phyloP scores from a whole-genome alignment of 2,113 vertebrate genomes.

The Psophia crepitans region DNA sequence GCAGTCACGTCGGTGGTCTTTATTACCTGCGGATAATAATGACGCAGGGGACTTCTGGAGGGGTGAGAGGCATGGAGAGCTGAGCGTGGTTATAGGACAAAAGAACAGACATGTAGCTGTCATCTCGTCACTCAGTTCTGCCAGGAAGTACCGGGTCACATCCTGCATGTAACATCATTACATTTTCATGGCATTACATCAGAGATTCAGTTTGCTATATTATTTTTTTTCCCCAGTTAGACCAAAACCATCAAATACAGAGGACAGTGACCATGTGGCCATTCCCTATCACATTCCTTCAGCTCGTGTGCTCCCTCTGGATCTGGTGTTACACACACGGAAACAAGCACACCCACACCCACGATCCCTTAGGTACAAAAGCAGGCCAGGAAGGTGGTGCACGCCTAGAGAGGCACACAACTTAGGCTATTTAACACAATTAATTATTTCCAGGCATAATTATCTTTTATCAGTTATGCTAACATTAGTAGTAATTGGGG shows the following conservation, averaged over 20 bases:
- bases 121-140: background rate
- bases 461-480: constrained; percentile 13
- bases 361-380: background rate
- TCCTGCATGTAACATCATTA: background rate
- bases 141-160: background rate
- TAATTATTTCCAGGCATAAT: constrained; percentile 21
- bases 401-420: background rate
- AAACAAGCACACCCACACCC: background rate
- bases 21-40: background rate
- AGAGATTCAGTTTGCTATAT: background rate
- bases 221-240: background rate
- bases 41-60: background rate
- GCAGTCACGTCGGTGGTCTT: background rate
- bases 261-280: background rate
- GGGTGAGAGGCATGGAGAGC: background rate
- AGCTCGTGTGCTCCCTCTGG: background rate
- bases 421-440: background rate
- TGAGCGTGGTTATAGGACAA: background rate
- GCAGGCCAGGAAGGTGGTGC: background rate
- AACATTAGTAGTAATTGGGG: background rate
- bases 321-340: background rate
- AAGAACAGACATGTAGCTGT: background rate
- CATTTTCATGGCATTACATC: background rate
- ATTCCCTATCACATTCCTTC: background rate
- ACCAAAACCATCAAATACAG: background rate